These are phyloP conservation scores for Parotia lawesii DNA, from an alignment of 2,113 vertebrate species.

Conservation along the genomic window DNA sequence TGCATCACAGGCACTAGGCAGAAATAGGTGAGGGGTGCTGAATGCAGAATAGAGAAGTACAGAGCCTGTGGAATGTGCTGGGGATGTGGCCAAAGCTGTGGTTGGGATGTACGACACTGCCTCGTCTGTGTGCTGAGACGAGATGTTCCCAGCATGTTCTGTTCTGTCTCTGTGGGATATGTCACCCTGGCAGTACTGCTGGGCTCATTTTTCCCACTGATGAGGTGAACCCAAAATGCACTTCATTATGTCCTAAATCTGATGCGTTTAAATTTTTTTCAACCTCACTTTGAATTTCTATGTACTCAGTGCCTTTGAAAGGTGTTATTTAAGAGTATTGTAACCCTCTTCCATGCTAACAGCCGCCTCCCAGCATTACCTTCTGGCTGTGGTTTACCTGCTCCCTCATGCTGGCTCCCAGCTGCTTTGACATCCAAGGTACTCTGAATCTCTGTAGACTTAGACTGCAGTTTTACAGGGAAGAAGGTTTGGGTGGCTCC, in stretches of 20 bases:
- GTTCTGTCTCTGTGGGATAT: neutral
- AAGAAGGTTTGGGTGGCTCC: neutral
- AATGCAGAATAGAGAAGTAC: neutral
- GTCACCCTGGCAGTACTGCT: neutral
- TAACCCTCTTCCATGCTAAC: neutral
- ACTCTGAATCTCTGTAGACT: neutral
- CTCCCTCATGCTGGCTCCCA: neutral
- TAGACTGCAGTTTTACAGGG: neutral
- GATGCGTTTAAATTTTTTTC: neutral
- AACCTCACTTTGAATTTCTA: neutral
- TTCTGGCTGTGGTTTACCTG: neutral
- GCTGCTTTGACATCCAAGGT: neutral
- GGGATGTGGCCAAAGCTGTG: neutral
- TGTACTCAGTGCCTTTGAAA: neutral
- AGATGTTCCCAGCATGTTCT: neutral
- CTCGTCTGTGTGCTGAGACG: neutral
- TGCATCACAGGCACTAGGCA: rapidly evolving
- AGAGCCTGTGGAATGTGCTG: neutral
- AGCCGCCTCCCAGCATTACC: neutral
- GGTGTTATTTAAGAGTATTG: neutral
- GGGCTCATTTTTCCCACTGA: neutral
- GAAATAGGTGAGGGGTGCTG: neutral
- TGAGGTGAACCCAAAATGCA: neutral
- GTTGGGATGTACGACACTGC: neutral
- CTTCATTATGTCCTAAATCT: neutral